Percentiles rank a stretch among this genome's conserved stretches.
phyloP scores from a whole-genome alignment of 1,140 invertebrate species.

The Lepidurus packardi region DNA sequence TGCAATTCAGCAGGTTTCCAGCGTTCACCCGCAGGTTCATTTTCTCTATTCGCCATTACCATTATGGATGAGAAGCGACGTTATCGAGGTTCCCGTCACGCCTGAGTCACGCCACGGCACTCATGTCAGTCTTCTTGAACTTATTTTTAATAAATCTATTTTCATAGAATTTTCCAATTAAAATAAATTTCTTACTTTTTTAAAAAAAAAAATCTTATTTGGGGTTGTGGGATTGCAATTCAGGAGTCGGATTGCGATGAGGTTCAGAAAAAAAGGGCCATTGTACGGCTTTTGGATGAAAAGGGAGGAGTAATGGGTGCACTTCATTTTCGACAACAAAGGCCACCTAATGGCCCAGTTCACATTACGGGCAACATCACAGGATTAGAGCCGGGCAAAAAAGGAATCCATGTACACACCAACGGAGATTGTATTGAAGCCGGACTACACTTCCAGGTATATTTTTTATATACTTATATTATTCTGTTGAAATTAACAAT shows the following conservation, averaged over 20 bases:
- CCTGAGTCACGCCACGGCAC: not conserved
- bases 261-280: conserved; percentile 28
- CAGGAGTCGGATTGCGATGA: not conserved
- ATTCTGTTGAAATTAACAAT: conserved; percentile 34
- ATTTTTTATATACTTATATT: not conserved
- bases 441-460: not conserved
- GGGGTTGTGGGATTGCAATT: not conserved
- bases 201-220: not conserved
- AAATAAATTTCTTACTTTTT: not conserved
- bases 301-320: conserved; percentile 12
- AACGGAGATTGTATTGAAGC: conserved; percentile 52
- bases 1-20: not conserved
- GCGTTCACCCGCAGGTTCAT: conserved; percentile 25
- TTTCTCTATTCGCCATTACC: conserved; percentile 25
- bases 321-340: conserved; percentile 8
- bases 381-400: conserved; percentile 54
- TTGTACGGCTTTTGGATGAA: not conserved
- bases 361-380: conserved; percentile 52
- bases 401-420: conserved; percentile 71
- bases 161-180: not conserved
- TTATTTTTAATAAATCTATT: not conserved
- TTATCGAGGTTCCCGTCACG: conserved; percentile 27
- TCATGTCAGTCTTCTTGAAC: not conserved
- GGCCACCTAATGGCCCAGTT: conserved; percentile 40
- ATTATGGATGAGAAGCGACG: conserved; percentile 26